phyloP scores from a whole-genome alignment of 1,140 invertebrate species.

The Zaprionus inermis region DNA sequence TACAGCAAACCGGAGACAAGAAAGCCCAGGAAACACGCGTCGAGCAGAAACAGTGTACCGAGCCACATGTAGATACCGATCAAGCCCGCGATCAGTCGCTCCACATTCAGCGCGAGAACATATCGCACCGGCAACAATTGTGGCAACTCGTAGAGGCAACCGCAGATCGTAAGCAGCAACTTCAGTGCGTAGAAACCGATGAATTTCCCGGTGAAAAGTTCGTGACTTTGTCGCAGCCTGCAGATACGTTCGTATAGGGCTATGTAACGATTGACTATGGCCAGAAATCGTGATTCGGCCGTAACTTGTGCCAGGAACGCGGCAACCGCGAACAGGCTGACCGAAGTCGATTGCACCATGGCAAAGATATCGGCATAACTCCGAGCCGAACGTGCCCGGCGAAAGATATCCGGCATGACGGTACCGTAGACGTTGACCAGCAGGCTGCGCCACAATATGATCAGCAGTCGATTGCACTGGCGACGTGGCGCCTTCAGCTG shows the following conservation, averaged over 20 bases:
- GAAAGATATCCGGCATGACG: slow-evolving; percentile 34
- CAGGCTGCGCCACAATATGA: slow-evolving; percentile 54
- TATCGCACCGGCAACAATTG: slow-evolving; percentile 25
- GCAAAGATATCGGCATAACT: slow-evolving; percentile 60
- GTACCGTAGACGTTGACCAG: slow-evolving; percentile 48
- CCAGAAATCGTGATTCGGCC: slow-evolving; percentile 38
- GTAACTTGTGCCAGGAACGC: slow-evolving; percentile 59
- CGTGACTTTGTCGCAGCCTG: neutral
- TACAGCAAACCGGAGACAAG: slow-evolving; percentile 63
- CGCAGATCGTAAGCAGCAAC: slow-evolving; percentile 44
- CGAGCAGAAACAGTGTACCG: slow-evolving; percentile 67
- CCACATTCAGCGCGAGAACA: neutral
- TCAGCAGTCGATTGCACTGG: slow-evolving; percentile 44
- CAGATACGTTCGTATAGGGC: slow-evolving; percentile 56
- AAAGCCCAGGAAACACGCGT: slow-evolving; percentile 69
- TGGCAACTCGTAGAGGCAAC: slow-evolving; percentile 56
- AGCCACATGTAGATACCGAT: slow-evolving; percentile 68
- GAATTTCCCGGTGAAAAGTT: slow-evolving; percentile 57
- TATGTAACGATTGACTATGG: slow-evolving; percentile 63
- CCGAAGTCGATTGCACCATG: slow-evolving; percentile 38
- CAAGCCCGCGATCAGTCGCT: neutral
- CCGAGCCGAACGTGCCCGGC: neutral
- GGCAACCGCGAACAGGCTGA: slow-evolving; percentile 51
- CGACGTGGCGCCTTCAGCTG: slow-evolving; percentile 32
- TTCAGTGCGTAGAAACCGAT: slow-evolving; percentile 45